phyloP scores from a whole-genome alignment of 2,113 vertebrate species.

The Anolis carolinensis region DNA sequence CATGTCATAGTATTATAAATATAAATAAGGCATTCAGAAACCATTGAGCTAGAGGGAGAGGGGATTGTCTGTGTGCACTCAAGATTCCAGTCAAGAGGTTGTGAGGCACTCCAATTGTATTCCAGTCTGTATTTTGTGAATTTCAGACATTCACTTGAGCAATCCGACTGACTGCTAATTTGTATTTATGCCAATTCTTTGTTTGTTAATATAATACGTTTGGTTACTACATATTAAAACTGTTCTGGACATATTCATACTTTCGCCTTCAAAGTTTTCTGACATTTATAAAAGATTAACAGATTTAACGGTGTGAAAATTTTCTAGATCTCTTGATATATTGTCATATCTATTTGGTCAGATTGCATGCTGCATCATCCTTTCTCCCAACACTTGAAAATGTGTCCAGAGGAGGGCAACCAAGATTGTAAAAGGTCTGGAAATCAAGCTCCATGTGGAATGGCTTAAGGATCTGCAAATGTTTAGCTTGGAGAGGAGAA shows the following conservation, averaged over 20 bases:
- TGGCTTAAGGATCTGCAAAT: background rate
- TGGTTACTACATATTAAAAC: slow-evolving; percentile 11
- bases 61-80: no score
- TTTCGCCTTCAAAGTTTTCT: background rate
- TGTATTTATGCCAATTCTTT: slow-evolving; percentile 3
- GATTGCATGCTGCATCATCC: background rate
- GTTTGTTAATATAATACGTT: slow-evolving; percentile 21
- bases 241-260: background rate
- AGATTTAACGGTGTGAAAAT: background rate
- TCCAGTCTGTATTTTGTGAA: slow-evolving; percentile 20
- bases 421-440: background rate
- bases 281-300: background rate
- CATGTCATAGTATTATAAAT: no score
- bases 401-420: background rate
- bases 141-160: background rate
- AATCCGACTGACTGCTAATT: slow-evolving; percentile 16
- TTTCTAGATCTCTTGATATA: no score
- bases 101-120: background rate
- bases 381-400: background rate
- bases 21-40: no score
- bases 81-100: no score
- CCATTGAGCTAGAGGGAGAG: no score
- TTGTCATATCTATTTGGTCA: background rate
- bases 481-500: background rate
- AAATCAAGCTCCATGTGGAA: background rate